These are phyloP conservation scores for Antheraea pernyi DNA, from an alignment of 1,140 invertebrate species.

Conservation along the genomic window DNA sequence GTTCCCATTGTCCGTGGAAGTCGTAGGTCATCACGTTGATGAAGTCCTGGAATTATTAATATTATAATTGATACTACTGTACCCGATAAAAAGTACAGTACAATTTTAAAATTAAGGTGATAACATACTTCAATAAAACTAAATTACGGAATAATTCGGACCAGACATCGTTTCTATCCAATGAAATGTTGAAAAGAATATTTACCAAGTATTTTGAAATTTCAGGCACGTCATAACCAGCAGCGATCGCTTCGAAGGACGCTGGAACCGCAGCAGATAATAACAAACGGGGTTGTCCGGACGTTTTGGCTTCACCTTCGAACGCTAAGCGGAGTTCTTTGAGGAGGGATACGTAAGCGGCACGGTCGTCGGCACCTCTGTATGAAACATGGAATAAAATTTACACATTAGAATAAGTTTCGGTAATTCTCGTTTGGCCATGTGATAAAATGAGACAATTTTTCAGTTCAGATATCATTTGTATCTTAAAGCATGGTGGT, in stretches of 20 bases:
- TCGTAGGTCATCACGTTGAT: conserved; percentile 98
- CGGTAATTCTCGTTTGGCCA: background rate
- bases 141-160: no score
- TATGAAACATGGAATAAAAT: conserved; percentile 22
- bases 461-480: no score
- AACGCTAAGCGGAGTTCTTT: conserved; percentile 93
- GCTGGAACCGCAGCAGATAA: conserved; percentile 95
- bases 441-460: background rate
- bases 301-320: conserved; percentile 91
- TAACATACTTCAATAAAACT: no score
- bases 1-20: conserved; percentile 96
- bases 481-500: no score
- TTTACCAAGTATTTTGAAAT: conserved; percentile 92
- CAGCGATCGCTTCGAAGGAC: conserved; percentile 94
- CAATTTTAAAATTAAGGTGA: no score
- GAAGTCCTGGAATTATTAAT: conserved; percentile 82
- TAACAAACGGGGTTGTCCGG: conserved; percentile 88
- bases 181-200: background rate
- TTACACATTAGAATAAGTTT: background rate
- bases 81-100: no score
- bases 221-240: conserved; percentile 96
- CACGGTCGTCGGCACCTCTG: conserved; percentile 90
- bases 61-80: no score
- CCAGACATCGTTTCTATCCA: no score
- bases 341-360: conserved; percentile 89